Conservation (phyloP, 2,797 vertebrate species). For the Sorex maritimensis region DNA sequence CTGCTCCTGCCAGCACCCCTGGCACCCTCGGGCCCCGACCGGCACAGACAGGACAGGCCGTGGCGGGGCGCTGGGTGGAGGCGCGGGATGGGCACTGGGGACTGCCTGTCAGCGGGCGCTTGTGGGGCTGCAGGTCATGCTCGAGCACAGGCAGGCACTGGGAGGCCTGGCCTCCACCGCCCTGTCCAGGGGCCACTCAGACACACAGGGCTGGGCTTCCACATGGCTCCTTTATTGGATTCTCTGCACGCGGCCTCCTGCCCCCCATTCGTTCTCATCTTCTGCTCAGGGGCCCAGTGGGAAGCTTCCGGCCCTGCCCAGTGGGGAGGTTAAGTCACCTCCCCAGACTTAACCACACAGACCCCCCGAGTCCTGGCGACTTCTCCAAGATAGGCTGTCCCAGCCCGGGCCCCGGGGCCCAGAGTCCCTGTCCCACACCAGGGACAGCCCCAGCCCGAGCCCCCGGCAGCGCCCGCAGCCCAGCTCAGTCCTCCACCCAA, state of each 20-base stretch:
- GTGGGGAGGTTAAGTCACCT: not conserved
- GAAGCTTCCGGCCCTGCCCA: not conserved
- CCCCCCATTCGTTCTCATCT: not conserved
- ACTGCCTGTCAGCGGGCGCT: too few relatives aligned
- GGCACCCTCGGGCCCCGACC: not conserved
- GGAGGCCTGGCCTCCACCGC: not conserved
- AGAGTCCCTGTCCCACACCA: not conserved
- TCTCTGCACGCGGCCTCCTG: not conserved
- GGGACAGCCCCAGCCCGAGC: not conserved
- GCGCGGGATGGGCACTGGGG: too few relatives aligned
- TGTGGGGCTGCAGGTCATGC: too few relatives aligned
- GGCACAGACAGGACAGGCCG: too few relatives aligned
- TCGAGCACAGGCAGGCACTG: too few relatives aligned
- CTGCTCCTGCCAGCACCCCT: not conserved
- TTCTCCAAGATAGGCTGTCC: not conserved
- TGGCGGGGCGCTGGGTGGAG: too few relatives aligned
- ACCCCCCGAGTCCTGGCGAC: not conserved
- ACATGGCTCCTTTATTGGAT: constrained; percentile 71
- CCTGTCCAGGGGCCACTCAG: not conserved
- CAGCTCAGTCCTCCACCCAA: too few relatives aligned
- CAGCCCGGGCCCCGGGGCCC: too few relatives aligned
- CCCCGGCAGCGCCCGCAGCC: not conserved
- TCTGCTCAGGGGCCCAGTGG: not conserved
- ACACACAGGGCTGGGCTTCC: not conserved
- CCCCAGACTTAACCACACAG: not conserved